Percentiles rank a stretch among this genome's conserved stretches.
These are phyloP conservation scores for Lathronympha strigana DNA, from an alignment of 2,888 invertebrate genomes.

Conservation along the genomic window DNA sequence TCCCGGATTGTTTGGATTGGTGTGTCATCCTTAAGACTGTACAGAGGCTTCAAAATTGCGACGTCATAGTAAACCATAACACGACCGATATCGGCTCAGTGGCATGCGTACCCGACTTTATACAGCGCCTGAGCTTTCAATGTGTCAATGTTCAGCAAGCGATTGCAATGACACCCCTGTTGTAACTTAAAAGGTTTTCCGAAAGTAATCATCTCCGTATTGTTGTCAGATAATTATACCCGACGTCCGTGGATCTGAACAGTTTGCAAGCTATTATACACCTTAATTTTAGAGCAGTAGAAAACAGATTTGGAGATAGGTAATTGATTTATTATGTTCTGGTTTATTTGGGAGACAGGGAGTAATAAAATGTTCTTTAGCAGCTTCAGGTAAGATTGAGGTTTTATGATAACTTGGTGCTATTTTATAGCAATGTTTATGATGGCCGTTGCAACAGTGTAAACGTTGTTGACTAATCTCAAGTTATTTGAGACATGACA, in stretches of 20 bases:
- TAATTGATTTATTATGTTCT: background rate
- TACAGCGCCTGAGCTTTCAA: no score
- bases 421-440: background rate
- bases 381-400: constrained; percentile 2
- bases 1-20: no score
- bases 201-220: constrained; percentile 33
- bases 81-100: no score
- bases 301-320: background rate
- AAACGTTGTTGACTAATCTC: no score
- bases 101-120: no score
- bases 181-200: constrained; percentile 34
- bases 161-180: background rate
- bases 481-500: no score
- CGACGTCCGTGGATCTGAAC: constrained; percentile 1
- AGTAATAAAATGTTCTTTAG: constrained; percentile 22
- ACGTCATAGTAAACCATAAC: no score
- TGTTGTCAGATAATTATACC: constrained; percentile 40
- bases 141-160: no score
- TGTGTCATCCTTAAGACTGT: no score
- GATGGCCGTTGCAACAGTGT: no score
- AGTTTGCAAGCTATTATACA: background rate
- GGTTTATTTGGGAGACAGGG: background rate
- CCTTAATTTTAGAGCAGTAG: background rate
- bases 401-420: background rate
- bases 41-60: no score